Percentiles rank a stretch among this genome's conserved stretches.
Evolutionary conservation across 2,797 vertebrate genomes (phyloP).

Genomic region (Octomys mimax): DNA sequence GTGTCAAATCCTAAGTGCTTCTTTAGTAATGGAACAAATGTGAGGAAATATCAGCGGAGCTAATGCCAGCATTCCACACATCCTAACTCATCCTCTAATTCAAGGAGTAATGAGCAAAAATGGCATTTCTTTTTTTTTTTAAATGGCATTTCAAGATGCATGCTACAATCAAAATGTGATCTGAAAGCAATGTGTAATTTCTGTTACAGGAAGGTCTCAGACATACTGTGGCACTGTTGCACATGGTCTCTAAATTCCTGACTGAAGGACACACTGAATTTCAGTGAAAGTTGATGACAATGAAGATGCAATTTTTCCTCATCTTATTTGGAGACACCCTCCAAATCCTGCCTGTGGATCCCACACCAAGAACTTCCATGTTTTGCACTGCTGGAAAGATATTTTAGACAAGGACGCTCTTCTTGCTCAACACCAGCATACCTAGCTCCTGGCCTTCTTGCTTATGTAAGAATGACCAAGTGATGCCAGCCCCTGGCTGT

Average conservation of each 20-base stretch:
- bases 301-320: neutral
- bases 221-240: neutral
- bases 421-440: neutral
- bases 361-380: neutral
- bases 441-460: neutral
- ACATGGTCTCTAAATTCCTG: neutral
- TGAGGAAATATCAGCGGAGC: neutral
- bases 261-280: neutral
- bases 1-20: neutral
- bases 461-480: neutral
- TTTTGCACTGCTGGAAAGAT: conserved; percentile 19
- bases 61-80: neutral
- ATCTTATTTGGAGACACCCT: neutral
- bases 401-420: neutral
- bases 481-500: neutral
- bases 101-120: neutral
- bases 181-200: conserved; percentile 21
- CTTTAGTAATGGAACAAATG: neutral
- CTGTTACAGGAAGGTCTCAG: neutral
- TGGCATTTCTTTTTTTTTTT: neutral
- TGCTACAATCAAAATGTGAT: conserved; percentile 12
- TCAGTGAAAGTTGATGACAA: conserved; percentile 17
- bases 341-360: neutral
- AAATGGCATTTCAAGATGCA: neutral
- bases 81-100: neutral